A percentile compares a stretch with the other conserved stretches of the same genome.
These are phyloP conservation scores for Lanistes nyassanus DNA, from an alignment of 1,140 invertebrate genomes.

Conservation along the genomic window DNA sequence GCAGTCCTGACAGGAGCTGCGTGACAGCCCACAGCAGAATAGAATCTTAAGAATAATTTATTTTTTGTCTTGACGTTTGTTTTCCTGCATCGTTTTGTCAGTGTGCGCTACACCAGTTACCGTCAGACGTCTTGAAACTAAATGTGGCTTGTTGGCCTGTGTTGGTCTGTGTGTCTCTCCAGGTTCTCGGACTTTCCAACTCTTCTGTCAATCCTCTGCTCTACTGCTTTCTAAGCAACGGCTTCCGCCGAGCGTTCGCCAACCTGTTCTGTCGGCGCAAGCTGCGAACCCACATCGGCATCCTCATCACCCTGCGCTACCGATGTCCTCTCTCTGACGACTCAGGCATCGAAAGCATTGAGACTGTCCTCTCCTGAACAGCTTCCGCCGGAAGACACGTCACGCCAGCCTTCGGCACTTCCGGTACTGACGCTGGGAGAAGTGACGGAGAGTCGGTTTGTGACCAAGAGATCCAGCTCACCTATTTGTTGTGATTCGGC, in stretches of 20 bases:
- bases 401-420: too few relatives aligned
- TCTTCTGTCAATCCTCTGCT: slow-evolving; percentile 60
- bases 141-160: background rate
- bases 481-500: too few relatives aligned
- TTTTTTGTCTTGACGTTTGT: too few relatives aligned
- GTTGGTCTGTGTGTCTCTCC: background rate
- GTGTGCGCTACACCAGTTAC: background rate
- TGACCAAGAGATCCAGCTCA: too few relatives aligned
- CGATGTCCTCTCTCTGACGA: slow-evolving; percentile 32
- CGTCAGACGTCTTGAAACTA: background rate
- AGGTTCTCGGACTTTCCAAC: slow-evolving; percentile 72
- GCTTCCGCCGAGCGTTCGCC: slow-evolving; percentile 57
- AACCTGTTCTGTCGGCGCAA: slow-evolving; percentile 43
- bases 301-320: slow-evolving; percentile 29
- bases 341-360: slow-evolving; percentile 35
- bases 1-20: too few relatives aligned
- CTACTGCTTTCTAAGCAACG: slow-evolving; percentile 60
- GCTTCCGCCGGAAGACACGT: too few relatives aligned
- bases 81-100: background rate
- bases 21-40: too few relatives aligned
- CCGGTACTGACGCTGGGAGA: too few relatives aligned
- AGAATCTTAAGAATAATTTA: background rate
- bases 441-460: background rate
- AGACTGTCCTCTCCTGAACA: slow-evolving; percentile 32
- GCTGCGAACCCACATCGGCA: slow-evolving; percentile 19